Evolutionary conservation across 2,888 invertebrate genomes (phyloP), one percentile per base, ranked within the genome.

Genomic region (Cyaniris semiargus): DNA sequence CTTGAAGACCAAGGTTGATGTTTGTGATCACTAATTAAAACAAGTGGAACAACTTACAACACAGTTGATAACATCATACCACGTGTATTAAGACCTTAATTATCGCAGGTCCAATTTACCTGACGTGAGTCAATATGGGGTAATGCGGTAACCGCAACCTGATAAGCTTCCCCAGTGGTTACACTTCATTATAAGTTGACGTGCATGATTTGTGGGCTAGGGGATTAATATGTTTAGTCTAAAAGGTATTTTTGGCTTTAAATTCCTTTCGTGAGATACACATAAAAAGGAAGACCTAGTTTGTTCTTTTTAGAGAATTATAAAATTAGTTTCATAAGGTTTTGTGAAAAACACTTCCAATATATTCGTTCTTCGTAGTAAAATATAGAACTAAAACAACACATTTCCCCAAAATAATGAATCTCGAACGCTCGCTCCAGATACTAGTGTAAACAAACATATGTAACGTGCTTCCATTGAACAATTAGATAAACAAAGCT

Each of bases 391-490:
- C 15, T 27, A 66, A 6, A 66, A 66, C 18, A 66, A 66, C 21
- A 66, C 66, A 18, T 53, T 53, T 66, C 27, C 44, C 27, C 66
- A 15, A 66, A 66, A 66, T 66, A 66, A 66, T 66, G 66, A 66
- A 66, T 27, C 27, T 66, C 66, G 15, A 66, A 27, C 15, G 23
- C 23, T 23, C 66, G 66, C 66, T 31, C 66, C 27, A 66, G 13
- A 66, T 66, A 66, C 18, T 27, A 66, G 66, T 53, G 44, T 74
- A 74, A 74, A 74, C 74, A 74, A 74, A 74, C 74, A 74, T 53
- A 74, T 74, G 74, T 48, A 53, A 53, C 18, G 23, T 74, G 48
- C 53, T 53, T 74, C 48, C 74, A 48, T 27, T 27, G 74, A 74
- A 74, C 53, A 53, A 74, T 74, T 53, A 74, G 27, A n/a, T 74